Conservation (phyloP, 2,113 vertebrate species). For the Hydrolagus affinis region DNA sequence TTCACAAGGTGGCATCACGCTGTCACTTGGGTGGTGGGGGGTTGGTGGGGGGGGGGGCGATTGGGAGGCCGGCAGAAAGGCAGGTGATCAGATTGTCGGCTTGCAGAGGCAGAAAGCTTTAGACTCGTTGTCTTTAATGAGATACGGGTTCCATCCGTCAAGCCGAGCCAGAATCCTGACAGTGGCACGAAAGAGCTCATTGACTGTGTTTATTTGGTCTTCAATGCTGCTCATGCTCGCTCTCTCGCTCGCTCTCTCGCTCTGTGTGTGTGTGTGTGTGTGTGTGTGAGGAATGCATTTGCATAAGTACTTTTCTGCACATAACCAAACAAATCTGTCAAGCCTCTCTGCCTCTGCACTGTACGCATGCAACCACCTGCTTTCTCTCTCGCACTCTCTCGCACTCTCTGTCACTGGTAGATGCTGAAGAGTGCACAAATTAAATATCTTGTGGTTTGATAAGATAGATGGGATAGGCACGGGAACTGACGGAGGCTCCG, state of each 20-base stretch:
- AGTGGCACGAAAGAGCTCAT: not conserved
- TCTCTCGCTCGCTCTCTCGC: not conserved
- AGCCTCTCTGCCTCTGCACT: not conserved
- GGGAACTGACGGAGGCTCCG: not conserved
- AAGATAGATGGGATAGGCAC: not conserved
- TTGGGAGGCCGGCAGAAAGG: not conserved
- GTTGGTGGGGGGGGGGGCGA: no score
- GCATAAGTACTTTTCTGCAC: not conserved
- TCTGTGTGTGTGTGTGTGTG: no score
- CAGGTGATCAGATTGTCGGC: not conserved
- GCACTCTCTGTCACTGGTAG: not conserved
- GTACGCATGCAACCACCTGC: not conserved
- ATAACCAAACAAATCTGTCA: not conserved
- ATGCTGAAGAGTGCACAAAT: not conserved
- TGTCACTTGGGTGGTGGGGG: no score
- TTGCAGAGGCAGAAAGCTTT: not conserved
- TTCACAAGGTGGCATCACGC: slow-evolving; percentile 21
- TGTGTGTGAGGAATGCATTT: slow-evolving; percentile 22
- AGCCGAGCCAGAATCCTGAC: no score
- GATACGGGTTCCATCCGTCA: not conserved
- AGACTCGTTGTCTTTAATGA: not conserved
- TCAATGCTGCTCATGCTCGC: not conserved
- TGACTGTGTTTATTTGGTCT: not conserved
- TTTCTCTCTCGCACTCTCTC: not conserved
- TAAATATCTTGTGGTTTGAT: not conserved